Percentiles rank a stretch among this genome's conserved stretches.
phyloP scores from a whole-genome alignment of 2,113 vertebrate species.

The Tragelaphus buxtoni region DNA sequence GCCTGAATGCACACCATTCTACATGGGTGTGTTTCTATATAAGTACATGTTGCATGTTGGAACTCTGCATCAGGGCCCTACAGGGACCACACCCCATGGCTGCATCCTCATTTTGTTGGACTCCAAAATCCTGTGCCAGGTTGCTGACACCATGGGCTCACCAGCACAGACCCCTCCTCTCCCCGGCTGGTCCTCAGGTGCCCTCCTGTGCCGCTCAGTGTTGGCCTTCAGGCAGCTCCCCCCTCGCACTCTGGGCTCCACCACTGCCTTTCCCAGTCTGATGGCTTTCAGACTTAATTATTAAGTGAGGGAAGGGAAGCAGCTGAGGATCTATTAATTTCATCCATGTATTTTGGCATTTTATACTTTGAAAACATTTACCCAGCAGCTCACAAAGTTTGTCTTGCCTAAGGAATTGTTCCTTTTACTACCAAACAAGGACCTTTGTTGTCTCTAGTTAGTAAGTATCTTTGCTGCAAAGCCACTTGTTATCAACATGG shows the following conservation, averaged over 20 bases:
- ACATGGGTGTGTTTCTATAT: neutral
- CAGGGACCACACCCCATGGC: neutral
- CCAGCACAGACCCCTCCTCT: neutral
- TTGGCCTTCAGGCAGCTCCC: neutral
- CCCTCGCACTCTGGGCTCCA: fast-evolving
- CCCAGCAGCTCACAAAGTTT: neutral
- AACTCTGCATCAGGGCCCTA: neutral
- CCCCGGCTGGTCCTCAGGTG: neutral
- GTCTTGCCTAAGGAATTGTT: neutral
- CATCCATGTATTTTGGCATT: neutral
- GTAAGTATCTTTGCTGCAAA: neutral
- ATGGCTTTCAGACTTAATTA: neutral
- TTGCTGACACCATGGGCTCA: neutral
- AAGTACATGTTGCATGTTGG: neutral
- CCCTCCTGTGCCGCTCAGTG: neutral
- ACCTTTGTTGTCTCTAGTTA: neutral
- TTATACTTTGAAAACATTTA: neutral
- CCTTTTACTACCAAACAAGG: neutral
- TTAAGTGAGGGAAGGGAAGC: neutral
- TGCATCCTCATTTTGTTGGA: neutral
- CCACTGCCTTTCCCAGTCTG: neutral
- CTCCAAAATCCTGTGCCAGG: neutral
- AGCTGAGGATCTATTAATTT: neutral
- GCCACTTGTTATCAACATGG: neutral
- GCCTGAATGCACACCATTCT: neutral